phyloP scores from a whole-genome alignment of 2,113 vertebrate genomes.

The Siniperca chuatsi region DNA sequence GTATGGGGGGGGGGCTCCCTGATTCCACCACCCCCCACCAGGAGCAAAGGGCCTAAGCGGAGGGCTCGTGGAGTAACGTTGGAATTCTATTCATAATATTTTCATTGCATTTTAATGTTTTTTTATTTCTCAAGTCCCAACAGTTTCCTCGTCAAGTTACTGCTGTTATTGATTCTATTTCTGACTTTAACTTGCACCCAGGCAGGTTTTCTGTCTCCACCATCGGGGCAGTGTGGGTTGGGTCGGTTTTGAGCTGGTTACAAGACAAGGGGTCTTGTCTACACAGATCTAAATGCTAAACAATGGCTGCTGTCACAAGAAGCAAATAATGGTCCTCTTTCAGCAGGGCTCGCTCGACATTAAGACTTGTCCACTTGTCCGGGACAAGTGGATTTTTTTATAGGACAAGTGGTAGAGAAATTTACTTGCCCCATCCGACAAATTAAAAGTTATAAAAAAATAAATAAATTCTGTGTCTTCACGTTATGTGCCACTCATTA shows the following conservation, averaged over 20 bases:
- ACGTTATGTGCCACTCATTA: no score
- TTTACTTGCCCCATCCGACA: no score
- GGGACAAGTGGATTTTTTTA: no score
- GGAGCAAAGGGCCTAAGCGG: conserved; percentile 58
- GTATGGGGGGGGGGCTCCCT: conserved; percentile 28
- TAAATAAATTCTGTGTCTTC: no score
- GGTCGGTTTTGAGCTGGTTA: conserved; percentile 20
- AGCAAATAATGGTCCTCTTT: conserved; percentile 34
- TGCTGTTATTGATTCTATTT: conserved; percentile 71
- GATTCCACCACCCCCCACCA: conserved; percentile 56
- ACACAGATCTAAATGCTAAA: conserved; percentile 27
- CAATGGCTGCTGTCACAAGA: conserved; percentile 52
- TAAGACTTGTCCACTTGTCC: no score
- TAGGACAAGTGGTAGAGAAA: no score
- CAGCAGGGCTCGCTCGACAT: background rate
- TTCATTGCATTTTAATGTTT: conserved; percentile 65
- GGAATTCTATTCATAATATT: conserved; percentile 81
- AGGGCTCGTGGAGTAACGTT: conserved; percentile 52
- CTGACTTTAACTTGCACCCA: conserved; percentile 38
- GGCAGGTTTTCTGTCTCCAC: conserved; percentile 56
- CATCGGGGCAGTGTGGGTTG: conserved; percentile 17
- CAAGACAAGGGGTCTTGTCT: conserved; percentile 40
- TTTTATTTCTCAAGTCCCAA: conserved; percentile 59
- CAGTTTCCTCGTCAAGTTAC: conserved; percentile 63
- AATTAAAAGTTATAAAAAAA: no score